These are phyloP conservation scores for Tympanuchus pallidicinctus DNA, from an alignment of 2,113 vertebrate species.

Conservation along the genomic window DNA sequence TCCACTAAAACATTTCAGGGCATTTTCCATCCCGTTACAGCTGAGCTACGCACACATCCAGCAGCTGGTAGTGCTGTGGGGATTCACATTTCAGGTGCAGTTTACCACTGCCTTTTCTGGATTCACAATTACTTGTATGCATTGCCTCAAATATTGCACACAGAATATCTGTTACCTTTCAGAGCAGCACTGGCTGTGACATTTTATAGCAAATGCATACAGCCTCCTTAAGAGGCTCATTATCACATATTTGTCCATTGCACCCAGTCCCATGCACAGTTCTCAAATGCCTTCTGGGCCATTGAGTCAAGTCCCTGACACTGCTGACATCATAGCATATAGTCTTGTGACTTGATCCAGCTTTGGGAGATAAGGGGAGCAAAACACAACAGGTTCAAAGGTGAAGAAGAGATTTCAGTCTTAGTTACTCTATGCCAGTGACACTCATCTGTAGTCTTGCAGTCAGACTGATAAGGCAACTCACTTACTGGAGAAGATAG, in stretches of 20 bases:
- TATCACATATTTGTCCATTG: neutral
- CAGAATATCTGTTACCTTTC: neutral
- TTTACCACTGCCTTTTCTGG: neutral
- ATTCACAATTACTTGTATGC: neutral
- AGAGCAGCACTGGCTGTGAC: neutral
- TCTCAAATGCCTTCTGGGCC: neutral
- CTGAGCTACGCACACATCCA: neutral
- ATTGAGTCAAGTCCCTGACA: neutral
- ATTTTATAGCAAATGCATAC: neutral
- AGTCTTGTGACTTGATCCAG: neutral
- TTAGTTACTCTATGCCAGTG: neutral
- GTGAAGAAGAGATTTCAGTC: neutral
- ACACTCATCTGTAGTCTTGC: neutral
- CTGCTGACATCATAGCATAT: neutral
- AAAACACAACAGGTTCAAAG: neutral
- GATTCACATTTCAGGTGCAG: neutral
- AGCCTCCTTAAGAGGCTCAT: neutral
- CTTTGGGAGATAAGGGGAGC: neutral
- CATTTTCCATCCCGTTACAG: neutral
- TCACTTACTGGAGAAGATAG: conserved; percentile 84
- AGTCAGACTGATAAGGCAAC: neutral
- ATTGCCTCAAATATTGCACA: neutral
- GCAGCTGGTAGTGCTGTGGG: neutral
- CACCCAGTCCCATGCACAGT: neutral
- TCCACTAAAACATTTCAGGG: neutral